A percentile compares a stretch with the other conserved stretches of the same genome.
Conservation (phyloP, 2,113 vertebrate species). For the Microtus pennsylvanicus region DNA sequence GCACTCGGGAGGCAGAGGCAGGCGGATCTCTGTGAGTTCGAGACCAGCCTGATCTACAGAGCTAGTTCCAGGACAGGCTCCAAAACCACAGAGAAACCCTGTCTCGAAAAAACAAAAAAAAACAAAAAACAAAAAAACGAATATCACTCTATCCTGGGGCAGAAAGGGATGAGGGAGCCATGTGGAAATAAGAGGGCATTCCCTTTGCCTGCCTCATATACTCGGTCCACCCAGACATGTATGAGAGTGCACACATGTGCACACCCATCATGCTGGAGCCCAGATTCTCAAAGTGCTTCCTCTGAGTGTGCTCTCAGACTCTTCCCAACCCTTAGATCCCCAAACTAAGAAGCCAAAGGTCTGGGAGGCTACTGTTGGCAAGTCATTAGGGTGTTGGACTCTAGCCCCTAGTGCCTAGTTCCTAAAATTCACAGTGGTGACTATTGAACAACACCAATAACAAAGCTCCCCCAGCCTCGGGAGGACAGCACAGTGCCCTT, state of each 20-base stretch:
- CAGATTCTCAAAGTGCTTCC: neutral
- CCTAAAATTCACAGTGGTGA: neutral
- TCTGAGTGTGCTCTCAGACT: neutral
- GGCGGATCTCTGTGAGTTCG: no score
- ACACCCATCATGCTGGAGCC: accelerated
- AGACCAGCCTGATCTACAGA: no score
- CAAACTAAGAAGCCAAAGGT: accelerated
- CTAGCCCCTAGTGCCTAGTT: accelerated
- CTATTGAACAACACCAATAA: neutral
- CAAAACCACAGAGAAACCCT: no score
- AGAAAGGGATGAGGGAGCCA: accelerated
- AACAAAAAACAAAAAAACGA: no score
- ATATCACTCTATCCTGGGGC: neutral
- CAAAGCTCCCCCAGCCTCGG: no score
- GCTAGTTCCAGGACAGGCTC: no score
- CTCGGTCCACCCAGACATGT: accelerated
- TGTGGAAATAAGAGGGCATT: accelerated
- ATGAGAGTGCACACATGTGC: accelerated
- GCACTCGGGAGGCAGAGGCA: no score
- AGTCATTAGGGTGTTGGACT: neutral
- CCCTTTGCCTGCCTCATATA: accelerated
- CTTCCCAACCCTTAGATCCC: accelerated
- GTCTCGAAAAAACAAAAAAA: no score
- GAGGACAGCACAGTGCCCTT: neutral
- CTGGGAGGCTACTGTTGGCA: no score